Percentiles rank a stretch among this genome's conserved stretches.
These are phyloP conservation scores for Caerostris extrusa DNA, from an alignment of 1,140 invertebrate species.

Conservation along the genomic window DNA sequence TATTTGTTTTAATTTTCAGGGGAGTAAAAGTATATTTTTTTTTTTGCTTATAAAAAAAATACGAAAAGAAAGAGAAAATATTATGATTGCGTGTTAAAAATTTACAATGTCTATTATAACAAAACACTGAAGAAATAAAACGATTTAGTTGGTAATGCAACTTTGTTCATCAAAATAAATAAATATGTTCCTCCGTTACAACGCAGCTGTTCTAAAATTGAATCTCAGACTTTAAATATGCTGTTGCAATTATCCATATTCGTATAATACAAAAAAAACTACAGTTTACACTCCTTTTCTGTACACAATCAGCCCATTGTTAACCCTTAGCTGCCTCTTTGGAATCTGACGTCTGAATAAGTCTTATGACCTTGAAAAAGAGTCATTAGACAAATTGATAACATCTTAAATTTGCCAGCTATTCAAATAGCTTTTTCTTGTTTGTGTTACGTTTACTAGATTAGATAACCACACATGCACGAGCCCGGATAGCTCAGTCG, in stretches of 20 bases:
- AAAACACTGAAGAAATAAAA: too few relatives aligned
- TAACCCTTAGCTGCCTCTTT: neutral
- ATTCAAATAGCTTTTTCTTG: neutral
- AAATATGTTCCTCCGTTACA: neutral
- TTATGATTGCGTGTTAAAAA: too few relatives aligned
- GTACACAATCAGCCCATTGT: neutral
- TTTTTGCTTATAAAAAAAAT: too few relatives aligned
- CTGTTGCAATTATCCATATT: neutral
- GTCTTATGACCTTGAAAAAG: neutral
- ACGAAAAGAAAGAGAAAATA: too few relatives aligned
- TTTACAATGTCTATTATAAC: too few relatives aligned
- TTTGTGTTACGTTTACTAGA: neutral
- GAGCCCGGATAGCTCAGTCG: conserved; percentile 78
- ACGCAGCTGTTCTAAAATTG: neutral
- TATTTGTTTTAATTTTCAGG: too few relatives aligned
- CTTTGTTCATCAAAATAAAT: neutral
- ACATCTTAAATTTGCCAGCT: neutral
- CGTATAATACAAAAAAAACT: too few relatives aligned
- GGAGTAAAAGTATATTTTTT: too few relatives aligned
- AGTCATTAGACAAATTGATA: neutral
- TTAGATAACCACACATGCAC: accelerated
- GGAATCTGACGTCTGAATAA: neutral
- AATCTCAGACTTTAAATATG: neutral
- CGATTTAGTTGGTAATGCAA: too few relatives aligned
- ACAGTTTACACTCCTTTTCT: neutral